Conservation (phyloP, 2,113 vertebrate genomes). For the Lophius piscatorius region DNA sequence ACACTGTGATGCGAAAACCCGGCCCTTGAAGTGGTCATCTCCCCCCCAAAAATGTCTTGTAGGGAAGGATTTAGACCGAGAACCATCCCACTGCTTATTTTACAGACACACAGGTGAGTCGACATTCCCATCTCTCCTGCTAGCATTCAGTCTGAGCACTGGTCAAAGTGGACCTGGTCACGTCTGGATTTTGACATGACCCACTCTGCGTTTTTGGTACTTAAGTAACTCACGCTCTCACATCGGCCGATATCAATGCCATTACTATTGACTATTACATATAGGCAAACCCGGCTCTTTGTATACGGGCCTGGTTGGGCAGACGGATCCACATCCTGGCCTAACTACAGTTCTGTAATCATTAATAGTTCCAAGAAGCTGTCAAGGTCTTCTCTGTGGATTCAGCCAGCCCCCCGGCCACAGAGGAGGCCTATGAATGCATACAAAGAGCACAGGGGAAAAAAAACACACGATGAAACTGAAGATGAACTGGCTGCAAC, state of each 20-base stretch:
- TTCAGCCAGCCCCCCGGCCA: too few relatives aligned
- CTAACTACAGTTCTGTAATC: slow-evolving; percentile 16
- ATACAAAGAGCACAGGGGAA: slow-evolving; percentile 49
- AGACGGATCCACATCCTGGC: slow-evolving; percentile 1
- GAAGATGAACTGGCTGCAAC: slow-evolving; percentile 43
- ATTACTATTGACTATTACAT: slow-evolving; percentile 9
- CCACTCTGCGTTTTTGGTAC: slow-evolving; percentile 68
- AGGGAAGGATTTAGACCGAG: slow-evolving; percentile 6
- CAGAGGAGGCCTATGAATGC: slow-evolving; percentile 62
- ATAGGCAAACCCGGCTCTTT: slow-evolving; percentile 8
- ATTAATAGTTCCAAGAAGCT: slow-evolving; percentile 7
- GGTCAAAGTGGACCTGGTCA: slow-evolving; percentile 22
- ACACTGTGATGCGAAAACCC: slow-evolving; percentile 35
- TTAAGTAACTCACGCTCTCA: slow-evolving; percentile 40
- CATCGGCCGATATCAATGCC: not conserved
- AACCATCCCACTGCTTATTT: slow-evolving; percentile 6
- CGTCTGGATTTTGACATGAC: slow-evolving; percentile 35
- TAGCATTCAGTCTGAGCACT: slow-evolving; percentile 11
- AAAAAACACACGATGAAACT: not conserved
- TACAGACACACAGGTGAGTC: slow-evolving; percentile 21
- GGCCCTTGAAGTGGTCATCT: slow-evolving; percentile 12
- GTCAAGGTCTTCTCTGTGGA: slow-evolving; percentile 10
- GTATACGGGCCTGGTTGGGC: slow-evolving; percentile 7
- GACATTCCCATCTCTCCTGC: slow-evolving; percentile 12
- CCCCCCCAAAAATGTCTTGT: not conserved